phyloP scores from a whole-genome alignment of 2,113 vertebrate species.

The Canis aureus region DNA sequence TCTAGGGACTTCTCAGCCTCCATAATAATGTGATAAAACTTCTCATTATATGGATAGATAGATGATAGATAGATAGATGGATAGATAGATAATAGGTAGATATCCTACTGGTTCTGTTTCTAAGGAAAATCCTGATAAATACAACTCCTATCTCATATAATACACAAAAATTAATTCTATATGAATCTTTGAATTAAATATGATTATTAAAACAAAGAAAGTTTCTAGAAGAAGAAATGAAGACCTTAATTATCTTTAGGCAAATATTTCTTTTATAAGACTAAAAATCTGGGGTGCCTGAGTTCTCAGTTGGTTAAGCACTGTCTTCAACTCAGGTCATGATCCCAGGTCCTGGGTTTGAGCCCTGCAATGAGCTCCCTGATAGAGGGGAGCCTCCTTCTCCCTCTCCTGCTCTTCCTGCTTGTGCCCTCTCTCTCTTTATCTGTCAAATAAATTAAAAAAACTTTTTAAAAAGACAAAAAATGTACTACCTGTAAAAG shows the following conservation, averaged over 20 bases:
- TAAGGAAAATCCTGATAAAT: neutral
- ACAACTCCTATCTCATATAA: neutral
- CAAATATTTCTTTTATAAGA: conserved; percentile 17
- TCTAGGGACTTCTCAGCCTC: neutral
- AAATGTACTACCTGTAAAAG: neutral
- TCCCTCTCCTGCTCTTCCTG: no score
- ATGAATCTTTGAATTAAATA: neutral
- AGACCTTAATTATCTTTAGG: neutral
- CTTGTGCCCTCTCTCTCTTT: no score
- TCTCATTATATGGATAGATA: neutral
- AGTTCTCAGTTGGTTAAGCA: no score
- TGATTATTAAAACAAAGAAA: conserved; percentile 3
- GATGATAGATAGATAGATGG: neutral
- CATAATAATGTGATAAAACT: neutral
- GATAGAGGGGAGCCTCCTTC: no score
- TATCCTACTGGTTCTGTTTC: neutral
- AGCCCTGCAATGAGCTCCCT: no score
- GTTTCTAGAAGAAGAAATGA: neutral
- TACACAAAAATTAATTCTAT: neutral
- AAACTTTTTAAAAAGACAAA: neutral
- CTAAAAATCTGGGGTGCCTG: neutral
- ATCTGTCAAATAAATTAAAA: no score
- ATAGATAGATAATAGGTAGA: neutral
- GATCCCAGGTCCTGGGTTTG: no score
- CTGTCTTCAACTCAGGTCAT: no score